These are phyloP conservation scores for Dermatemys mawii DNA, from an alignment of 2,113 vertebrate species.

Conservation along the genomic window DNA sequence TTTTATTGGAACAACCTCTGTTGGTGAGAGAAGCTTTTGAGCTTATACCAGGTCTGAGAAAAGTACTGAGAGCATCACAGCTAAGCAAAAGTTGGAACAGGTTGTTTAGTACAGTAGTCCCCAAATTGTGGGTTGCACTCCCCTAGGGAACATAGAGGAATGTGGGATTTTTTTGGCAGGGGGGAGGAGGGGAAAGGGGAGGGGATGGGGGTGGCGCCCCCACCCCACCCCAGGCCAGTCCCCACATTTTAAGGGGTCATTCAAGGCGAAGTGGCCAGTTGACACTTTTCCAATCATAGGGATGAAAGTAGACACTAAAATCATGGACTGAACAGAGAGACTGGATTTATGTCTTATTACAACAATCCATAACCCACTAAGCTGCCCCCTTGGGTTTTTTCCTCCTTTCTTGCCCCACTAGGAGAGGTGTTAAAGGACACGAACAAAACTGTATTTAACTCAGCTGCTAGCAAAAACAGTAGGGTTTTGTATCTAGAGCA, in stretches of 20 bases:
- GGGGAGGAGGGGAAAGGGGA: too few species aligned
- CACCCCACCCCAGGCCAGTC: too few species aligned
- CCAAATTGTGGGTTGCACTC: too few species aligned
- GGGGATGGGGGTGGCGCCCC: too few species aligned
- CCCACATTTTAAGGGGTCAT: neutral
- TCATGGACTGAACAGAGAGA: neutral
- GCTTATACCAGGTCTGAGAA: neutral
- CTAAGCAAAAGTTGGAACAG: neutral
- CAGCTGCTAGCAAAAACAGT: neutral
- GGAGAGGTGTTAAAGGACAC: too few species aligned
- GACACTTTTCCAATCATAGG: neutral
- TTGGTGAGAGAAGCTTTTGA: neutral
- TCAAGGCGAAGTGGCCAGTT: neutral
- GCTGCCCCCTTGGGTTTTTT: neutral
- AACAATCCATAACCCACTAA: neutral
- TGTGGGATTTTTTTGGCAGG: too few species aligned
- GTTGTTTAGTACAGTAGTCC: neutral
- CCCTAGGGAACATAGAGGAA: too few species aligned
- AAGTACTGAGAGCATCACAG: neutral
- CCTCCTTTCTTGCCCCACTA: neutral
- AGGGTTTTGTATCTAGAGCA: neutral
- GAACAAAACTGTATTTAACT: too few species aligned
- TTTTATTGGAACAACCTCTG: neutral
- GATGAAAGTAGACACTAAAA: neutral
- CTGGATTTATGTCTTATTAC: neutral